Evolutionary conservation across 2,113 vertebrate genomes (phyloP).

Genomic region (Platichthys stellatus): DNA sequence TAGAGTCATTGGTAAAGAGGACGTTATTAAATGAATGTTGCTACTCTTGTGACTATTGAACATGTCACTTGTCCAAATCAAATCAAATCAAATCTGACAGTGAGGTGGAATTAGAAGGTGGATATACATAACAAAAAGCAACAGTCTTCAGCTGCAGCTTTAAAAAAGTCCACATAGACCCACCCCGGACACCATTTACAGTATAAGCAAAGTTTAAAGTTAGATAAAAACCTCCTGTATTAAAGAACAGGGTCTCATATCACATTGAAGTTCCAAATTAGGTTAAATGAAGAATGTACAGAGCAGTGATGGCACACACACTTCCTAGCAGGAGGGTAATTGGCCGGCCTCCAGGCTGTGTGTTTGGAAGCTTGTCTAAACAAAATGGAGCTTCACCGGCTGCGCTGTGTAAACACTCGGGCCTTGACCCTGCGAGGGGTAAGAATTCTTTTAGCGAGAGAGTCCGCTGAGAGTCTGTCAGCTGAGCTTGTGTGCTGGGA

Average conservation of each 20-base stretch:
- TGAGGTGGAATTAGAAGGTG: neutral
- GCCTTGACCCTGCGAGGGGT: constrained; percentile 78
- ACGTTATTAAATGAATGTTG: neutral
- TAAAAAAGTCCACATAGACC: neutral
- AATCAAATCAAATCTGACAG: no score
- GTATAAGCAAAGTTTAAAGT: constrained; percentile 6
- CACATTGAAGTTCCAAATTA: constrained; percentile 51
- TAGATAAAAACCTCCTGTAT: neutral
- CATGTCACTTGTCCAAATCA: no score
- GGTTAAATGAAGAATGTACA: constrained; percentile 62
- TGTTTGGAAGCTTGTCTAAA: constrained; percentile 85
- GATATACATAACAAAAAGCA: constrained; percentile 2
- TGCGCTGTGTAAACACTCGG: constrained; percentile 81
- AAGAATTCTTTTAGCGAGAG: constrained; percentile 69
- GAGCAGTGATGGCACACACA: constrained; percentile 65
- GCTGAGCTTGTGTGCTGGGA: constrained; percentile 49
- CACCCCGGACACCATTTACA: constrained; percentile 25
- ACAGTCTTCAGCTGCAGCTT: neutral
- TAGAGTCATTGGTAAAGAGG: neutral
- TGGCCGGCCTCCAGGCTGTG: constrained; percentile 73
- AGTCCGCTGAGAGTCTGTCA: constrained; percentile 69
- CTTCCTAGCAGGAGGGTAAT: constrained; percentile 66
- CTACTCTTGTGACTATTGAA: no score
- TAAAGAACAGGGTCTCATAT: constrained; percentile 20
- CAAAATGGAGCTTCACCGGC: constrained; percentile 78